Evolutionary conservation across 2,888 invertebrate species (phyloP), one percentile per base, ranked within the genome.

Genomic region (Pelosia muscerda): DNA sequence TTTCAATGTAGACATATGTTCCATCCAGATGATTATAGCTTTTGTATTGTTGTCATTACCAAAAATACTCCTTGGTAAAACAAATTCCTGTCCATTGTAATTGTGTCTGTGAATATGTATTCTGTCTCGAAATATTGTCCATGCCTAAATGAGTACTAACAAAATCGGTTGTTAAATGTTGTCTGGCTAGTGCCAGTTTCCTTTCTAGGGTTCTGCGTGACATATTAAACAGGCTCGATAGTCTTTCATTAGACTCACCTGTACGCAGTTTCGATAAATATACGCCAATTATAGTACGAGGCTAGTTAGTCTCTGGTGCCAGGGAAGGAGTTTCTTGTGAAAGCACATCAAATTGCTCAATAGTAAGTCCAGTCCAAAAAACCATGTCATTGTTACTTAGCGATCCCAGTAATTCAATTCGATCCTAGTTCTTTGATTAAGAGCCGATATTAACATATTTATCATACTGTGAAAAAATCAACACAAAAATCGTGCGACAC

Each of bases 1-100:
- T 58, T 58, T 58, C 31, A 10, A 31, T 58, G n/a, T 58, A 58
- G 15, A 58, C n/a, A 58, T 58, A 58, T 28, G 58, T 58, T 15
- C 58, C 58, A 31, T 58, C 58, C 28, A 28, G 19, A 58, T 28
- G 31, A 58, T n/a, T 28, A 58, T 58, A n/a, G 58, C 31, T 19
- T 58, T 58, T 31, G 58, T 31, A 31, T 31, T 58, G 13, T 25
- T n/a, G 15, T 15, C 15, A 57, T 28, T 28, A 19, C 57, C 28
- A 28, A 19, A 26, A 13, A 28, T 19, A 15, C 19, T 57, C 28
- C 28, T 28, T 5, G 57, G 26, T 28, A 26, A 25, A 28, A 57
- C 19, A 57, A 54, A 22, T 54, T 54, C 22, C 54, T 54, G n/a
- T 54, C 22, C 22, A 22, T n/a, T n/a, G n/a, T n/a, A n/a, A n/a